Evolutionary conservation across 2,113 vertebrate species (phyloP), one percentile per base, ranked within the genome.

Genomic region (Ptychochromis oligacanthus): DNA sequence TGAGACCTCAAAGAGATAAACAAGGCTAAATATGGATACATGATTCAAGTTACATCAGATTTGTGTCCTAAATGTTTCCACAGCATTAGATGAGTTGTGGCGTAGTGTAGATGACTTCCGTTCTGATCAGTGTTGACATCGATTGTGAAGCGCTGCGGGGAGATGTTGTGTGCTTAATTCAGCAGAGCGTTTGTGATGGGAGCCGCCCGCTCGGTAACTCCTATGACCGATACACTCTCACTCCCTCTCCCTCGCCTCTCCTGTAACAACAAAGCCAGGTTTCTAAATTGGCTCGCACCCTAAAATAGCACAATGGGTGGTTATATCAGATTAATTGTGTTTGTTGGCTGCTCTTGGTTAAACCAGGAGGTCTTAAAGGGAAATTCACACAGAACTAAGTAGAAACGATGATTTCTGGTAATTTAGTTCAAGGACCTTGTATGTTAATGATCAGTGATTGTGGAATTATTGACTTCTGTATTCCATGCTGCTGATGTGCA

Each of bases 1-100:
- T 12, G 18, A 34, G 26, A 34, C 67, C 46, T 72, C 65, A 70
- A 7, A 70, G 18, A 20, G 24, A 0, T 26, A n/a, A 52, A 54
- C 67, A 5, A 72, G 26, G 26, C 67, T 72, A 72, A 54, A 72
- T 34, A 31, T 72, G 67, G 67, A 54, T n/a, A 5, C 67, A 34
- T 0, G 3, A 70, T 28, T 49, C 24, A 28, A 40, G 40, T 67
- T 49, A 7, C 1, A 49, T 49, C 26, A 52, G 43, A 17, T 52
- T 31, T 17, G 43, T 72, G 65, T 52, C 65, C 65, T 52, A 20
- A 70, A 28, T 72, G 24, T 52, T 72, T 72, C 10, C 52, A 20
- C 5, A 52, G 24, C 0, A 26, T n/a, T 13, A 0, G 18, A 0
- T 5, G 5, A 70, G 64, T 28, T 2, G 26, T 9, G 67, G 7